phyloP scores from a whole-genome alignment of 2,113 vertebrate species.

The Paramisgurnus dabryanus region DNA sequence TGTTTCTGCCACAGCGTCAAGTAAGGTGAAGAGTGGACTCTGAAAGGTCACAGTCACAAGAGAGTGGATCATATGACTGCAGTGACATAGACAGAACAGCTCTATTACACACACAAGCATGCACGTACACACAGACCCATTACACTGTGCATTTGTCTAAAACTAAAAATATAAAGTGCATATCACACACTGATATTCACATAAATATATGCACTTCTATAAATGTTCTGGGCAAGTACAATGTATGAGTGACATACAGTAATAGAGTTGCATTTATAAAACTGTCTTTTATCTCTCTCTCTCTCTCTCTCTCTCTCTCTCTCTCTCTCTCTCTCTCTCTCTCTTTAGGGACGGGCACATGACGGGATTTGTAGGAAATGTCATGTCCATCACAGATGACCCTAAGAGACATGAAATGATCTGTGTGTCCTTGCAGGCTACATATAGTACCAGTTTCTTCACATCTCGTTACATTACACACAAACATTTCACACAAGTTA shows the following conservation, averaged over 20 bases:
- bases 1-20: conserved; percentile 25
- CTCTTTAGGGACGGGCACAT: conserved; percentile 20
- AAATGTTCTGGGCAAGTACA: too few relatives aligned
- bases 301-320: conserved; percentile 26
- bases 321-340: not conserved
- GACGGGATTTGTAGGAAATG: conserved; percentile 45
- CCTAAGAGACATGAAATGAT: conserved; percentile 15
- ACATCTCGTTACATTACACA: not conserved
- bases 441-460: not conserved
- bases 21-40: conserved; percentile 55
- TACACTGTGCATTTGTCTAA: not conserved
- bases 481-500: not conserved
- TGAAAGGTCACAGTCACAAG: conserved; percentile 72
- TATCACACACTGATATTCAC: not conserved
- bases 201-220: too few relatives aligned
- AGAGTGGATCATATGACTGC: conserved; percentile 68
- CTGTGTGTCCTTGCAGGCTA: not conserved
- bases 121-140: conserved; percentile 1
- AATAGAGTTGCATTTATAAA: not conserved
- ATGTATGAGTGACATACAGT: too few relatives aligned
- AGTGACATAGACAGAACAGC: conserved; percentile 56
- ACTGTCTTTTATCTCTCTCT: not conserved
- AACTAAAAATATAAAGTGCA: not conserved
- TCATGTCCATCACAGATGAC: conserved; percentile 43
- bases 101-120: conserved; percentile 13